Conservation (phyloP, 2,888 invertebrate genomes). For the Exocentrus adspersus region DNA sequence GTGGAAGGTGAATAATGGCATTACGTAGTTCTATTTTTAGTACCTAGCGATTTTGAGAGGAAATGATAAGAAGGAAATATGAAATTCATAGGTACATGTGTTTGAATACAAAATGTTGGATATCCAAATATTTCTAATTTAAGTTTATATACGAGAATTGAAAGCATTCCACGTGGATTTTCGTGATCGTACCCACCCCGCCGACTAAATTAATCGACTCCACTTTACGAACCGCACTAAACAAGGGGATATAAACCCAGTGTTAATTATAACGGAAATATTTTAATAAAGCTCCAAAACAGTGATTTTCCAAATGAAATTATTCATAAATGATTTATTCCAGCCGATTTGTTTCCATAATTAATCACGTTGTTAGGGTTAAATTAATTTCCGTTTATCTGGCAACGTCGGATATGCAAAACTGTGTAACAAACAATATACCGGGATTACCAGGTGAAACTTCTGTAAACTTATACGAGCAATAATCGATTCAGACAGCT, state of each 20-base stretch:
- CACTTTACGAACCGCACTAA: not conserved
- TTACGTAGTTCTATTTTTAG: no score
- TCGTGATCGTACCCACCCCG: not conserved
- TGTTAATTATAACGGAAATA: not conserved
- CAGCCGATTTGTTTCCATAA: not conserved
- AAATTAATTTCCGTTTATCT: conserved; percentile 6
- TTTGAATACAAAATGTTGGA: no score
- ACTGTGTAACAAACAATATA: not conserved
- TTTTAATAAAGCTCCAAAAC: conserved; percentile 2
- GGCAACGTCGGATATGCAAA: not conserved
- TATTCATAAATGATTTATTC: conserved; percentile 7
- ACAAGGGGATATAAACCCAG: not conserved
- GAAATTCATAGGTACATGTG: no score
- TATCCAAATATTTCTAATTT: no score
- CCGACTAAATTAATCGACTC: not conserved
- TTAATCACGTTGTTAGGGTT: conserved; percentile 4
- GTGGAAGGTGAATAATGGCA: no score
- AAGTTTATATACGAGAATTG: no score
- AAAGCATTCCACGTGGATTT: not conserved
- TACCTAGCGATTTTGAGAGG: no score
- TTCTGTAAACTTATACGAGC: no score
- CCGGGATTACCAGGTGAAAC: not conserved
- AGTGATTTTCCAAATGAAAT: conserved; percentile 5
- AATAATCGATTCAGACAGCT: no score
- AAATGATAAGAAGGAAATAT: no score